Conservation (phyloP, 2,113 vertebrate genomes). For the Oncorhynchus kisutch region DNA sequence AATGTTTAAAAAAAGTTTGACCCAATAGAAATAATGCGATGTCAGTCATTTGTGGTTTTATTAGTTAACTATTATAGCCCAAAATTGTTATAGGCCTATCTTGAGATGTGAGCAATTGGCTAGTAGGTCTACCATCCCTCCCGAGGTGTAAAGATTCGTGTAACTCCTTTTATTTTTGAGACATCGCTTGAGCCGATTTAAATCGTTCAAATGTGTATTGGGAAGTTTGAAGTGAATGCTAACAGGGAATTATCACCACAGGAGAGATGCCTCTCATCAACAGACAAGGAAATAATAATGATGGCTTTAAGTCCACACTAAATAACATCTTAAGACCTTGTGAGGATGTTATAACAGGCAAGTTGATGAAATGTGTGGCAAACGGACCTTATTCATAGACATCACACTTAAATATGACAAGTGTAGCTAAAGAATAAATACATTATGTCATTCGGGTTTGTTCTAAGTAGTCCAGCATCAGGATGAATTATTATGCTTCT, state of each 20-base stretch:
- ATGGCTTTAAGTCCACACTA: conserved; percentile 51
- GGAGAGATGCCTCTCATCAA: conserved; percentile 62
- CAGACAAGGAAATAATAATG: conserved; percentile 55
- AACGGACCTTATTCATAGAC: background rate
- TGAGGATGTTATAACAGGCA: conserved; percentile 19
- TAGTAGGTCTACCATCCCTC: background rate
- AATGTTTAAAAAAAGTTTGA: no score
- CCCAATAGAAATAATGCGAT: background rate
- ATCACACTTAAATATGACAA: background rate
- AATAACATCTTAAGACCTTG: conserved; percentile 66
- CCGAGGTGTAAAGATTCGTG: conserved; percentile 40
- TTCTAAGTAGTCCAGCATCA: background rate
- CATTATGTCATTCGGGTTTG: background rate
- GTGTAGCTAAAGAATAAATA: conserved; percentile 1
- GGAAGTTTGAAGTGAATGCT: conserved; percentile 60
- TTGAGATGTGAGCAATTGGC: background rate
- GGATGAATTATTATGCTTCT: no score
- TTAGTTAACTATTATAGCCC: background rate
- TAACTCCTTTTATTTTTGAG: conserved; percentile 44
- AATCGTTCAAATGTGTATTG: conserved; percentile 72
- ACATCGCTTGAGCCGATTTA: conserved; percentile 23
- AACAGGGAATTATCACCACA: conserved; percentile 66
- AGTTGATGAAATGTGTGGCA: conserved; percentile 25
- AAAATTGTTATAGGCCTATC: background rate
- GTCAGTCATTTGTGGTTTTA: background rate